Evolutionary conservation across 2,113 vertebrate genomes (phyloP).

Genomic region (Macquaria australasica): DNA sequence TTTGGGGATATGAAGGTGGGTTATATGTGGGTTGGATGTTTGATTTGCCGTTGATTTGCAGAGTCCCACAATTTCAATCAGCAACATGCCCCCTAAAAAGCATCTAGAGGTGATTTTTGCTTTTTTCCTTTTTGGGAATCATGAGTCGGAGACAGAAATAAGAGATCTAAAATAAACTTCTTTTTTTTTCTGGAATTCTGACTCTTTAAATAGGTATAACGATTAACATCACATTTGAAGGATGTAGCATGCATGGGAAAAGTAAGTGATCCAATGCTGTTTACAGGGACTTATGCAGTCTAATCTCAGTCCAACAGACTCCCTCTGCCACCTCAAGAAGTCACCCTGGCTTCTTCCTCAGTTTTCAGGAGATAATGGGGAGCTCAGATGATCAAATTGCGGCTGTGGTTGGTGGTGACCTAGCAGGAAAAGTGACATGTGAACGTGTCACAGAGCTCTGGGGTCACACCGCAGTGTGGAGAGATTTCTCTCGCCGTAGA

Average conservation of each 20-base stretch:
- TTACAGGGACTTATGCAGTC: slow-evolving; percentile 47
- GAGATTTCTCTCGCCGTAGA: slow-evolving; percentile 6
- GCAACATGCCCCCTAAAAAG: slow-evolving; percentile 86
- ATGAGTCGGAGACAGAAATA: slow-evolving; percentile 5
- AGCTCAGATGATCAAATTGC: slow-evolving; percentile 54
- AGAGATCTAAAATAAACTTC: slow-evolving; percentile 6
- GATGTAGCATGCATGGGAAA: slow-evolving; percentile 13
- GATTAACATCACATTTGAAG: slow-evolving; percentile 76
- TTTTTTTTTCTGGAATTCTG: slow-evolving; percentile 53
- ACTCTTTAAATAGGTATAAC: slow-evolving; percentile 73
- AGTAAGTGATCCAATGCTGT: slow-evolving; percentile 49
- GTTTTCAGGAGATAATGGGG: slow-evolving; percentile 43
- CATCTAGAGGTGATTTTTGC: slow-evolving; percentile 40
- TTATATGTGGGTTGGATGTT: slow-evolving; percentile 85
- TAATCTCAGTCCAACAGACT: slow-evolving; percentile 40
- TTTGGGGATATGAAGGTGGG: slow-evolving; percentile 85
- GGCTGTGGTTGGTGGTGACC: slow-evolving; percentile 28
- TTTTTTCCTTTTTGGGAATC: background rate
- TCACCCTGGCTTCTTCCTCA: slow-evolving; percentile 26
- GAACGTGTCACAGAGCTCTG: slow-evolving; percentile 48
- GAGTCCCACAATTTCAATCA: slow-evolving; percentile 84
- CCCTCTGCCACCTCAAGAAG: slow-evolving; percentile 26
- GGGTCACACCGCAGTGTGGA: slow-evolving; percentile 24
- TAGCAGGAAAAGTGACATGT: slow-evolving; percentile 42
- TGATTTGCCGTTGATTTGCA: slow-evolving; percentile 90